These are phyloP conservation scores for Erithacus rubecula DNA, from an alignment of 2,797 vertebrate species.

Conservation along the genomic window DNA sequence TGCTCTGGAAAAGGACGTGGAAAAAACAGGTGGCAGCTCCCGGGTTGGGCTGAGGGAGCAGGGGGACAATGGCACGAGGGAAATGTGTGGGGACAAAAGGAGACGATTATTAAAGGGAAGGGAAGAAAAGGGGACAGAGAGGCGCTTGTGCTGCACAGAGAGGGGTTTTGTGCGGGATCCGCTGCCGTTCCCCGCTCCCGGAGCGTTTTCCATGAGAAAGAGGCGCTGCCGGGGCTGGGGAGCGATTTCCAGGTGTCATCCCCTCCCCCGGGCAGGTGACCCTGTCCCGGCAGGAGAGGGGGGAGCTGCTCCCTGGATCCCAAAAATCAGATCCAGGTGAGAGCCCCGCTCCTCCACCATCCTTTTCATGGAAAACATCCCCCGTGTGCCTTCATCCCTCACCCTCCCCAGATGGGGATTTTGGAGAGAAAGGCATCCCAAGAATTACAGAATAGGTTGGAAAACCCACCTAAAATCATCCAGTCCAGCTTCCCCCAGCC, in stretches of 20 bases:
- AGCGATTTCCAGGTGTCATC: neutral
- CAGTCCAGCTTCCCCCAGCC: neutral
- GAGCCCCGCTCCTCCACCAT: neutral
- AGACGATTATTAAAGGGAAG: neutral
- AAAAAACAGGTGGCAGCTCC: constrained; percentile 33
- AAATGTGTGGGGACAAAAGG: constrained; percentile 37
- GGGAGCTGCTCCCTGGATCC: neutral
- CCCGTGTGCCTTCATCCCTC: neutral
- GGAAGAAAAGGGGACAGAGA: constrained; percentile 41
- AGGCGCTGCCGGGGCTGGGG: neutral
- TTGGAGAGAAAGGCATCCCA: neutral
- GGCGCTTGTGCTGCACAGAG: neutral
- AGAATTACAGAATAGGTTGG: accelerated
- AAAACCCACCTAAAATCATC: neutral
- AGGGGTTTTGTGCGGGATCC: neutral
- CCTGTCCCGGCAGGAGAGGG: neutral
- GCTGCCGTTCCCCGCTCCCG: accelerated
- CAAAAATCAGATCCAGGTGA: too few species aligned
- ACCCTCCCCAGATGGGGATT: neutral
- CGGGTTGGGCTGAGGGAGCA: neutral
- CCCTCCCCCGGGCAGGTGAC: too few species aligned
- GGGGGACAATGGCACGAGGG: neutral
- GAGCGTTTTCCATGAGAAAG: neutral
- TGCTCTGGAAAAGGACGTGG: constrained; percentile 2
- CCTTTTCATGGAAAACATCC: neutral